These are phyloP conservation scores for Adelphocoris suturalis DNA, from an alignment of 2,888 invertebrate genomes.

Conservation along the genomic window DNA sequence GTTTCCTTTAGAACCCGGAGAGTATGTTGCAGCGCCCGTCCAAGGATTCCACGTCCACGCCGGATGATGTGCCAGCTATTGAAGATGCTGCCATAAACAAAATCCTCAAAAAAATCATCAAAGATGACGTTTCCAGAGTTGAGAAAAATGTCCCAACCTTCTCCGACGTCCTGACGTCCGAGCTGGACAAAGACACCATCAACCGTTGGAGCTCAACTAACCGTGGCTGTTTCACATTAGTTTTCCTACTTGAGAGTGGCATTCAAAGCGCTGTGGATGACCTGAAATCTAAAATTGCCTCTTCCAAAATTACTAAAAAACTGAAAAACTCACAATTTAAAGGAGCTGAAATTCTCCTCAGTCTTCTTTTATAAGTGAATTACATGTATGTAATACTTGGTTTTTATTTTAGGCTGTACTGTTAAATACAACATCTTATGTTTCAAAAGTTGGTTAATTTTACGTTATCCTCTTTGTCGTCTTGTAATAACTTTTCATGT, in stretches of 20 bases:
- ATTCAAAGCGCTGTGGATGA: constrained; percentile 52
- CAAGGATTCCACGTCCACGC: constrained; percentile 74
- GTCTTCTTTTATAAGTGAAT: constrained; percentile 41
- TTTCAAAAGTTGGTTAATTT: background rate
- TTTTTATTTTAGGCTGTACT: background rate
- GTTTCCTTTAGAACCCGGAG: constrained; percentile 38
- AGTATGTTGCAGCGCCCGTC: constrained; percentile 6
- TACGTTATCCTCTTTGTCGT: background rate
- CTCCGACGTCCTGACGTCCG: constrained; percentile 25
- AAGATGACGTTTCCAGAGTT: constrained; percentile 81
- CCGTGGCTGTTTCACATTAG: constrained; percentile 87
- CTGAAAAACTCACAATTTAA: constrained; percentile 61
- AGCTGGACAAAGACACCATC: constrained; percentile 16
- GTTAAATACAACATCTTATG: background rate
- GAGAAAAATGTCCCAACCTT: constrained; percentile 33
- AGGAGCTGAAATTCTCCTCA: constrained; percentile 68
- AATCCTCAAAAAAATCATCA: constrained; percentile 87
- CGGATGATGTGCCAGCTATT: constrained; percentile 81
- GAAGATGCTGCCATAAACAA: constrained; percentile 89
- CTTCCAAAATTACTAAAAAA: constrained; percentile 35
- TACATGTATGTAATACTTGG: background rate
- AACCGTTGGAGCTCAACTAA: constrained; percentile 85
- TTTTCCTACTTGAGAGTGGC: constrained; percentile 77
- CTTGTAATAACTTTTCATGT: too few relatives aligned
- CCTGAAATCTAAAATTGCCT: constrained; percentile 61